Percentiles rank a stretch among this genome's conserved stretches.
Evolutionary conservation across 2,113 vertebrate species (phyloP).

Genomic region (Crotalus horridus): DNA sequence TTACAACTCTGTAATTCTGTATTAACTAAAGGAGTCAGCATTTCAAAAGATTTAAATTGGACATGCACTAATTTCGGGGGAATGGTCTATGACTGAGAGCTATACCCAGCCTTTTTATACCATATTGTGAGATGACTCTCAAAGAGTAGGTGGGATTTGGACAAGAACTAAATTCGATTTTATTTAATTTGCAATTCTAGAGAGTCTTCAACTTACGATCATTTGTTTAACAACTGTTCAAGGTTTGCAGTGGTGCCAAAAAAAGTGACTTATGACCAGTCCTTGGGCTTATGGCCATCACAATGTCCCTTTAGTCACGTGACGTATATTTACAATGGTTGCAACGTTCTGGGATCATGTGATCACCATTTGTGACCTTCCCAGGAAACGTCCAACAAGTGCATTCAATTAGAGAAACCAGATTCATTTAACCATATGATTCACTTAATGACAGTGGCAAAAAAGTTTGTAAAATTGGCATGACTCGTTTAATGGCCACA

Average conservation of each 20-base stretch:
- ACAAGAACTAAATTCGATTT: no score
- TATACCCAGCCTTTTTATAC: no score
- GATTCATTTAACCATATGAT: neutral
- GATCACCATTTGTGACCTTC: neutral
- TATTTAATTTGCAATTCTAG: no score
- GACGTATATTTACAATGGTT: neutral
- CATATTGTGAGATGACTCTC: no score
- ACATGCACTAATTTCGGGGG: no score
- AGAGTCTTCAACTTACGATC: neutral
- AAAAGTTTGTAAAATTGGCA: neutral
- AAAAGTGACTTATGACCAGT: neutral
- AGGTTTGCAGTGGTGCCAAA: neutral
- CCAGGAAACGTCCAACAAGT: neutral
- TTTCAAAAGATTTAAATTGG: neutral
- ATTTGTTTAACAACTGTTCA: neutral
- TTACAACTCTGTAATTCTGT: neutral
- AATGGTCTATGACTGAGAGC: no score
- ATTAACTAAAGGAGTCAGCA: neutral
- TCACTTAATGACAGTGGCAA: neutral
- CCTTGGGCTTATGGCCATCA: neutral
- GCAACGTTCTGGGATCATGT: neutral
- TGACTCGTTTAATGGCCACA: neutral
- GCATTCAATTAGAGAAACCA: neutral
- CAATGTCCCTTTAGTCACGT: neutral
- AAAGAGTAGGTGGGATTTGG: no score